Percentiles rank a stretch among this genome's conserved stretches.
Conservation (phyloP, 2,797 vertebrate species). For the Melanotaenia pygmaea region DNA sequence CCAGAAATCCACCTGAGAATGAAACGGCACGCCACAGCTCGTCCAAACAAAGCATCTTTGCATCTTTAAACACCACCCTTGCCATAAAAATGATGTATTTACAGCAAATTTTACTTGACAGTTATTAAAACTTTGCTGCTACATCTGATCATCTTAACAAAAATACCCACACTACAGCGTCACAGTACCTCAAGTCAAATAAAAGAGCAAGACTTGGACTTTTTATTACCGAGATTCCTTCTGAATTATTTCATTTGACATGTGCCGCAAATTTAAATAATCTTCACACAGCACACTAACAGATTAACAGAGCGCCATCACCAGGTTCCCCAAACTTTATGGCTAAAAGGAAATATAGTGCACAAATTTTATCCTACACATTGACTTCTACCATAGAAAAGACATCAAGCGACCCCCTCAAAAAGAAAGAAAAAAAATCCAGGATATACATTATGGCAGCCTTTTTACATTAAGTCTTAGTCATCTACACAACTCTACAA, state of each 20-base stretch:
- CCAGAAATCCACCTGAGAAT: constrained; percentile 97
- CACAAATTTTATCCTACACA: constrained; percentile 73
- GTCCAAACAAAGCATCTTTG: constrained; percentile 89
- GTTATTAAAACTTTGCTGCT: constrained; percentile 92
- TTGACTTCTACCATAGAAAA: constrained; percentile 68
- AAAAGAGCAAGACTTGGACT: constrained; percentile 44
- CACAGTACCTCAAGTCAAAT: constrained; percentile 80
- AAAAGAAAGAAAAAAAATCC: constrained; percentile 28
- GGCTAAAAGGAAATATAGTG: constrained; percentile 76
- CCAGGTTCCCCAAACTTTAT: constrained; percentile 60
- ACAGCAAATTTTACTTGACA: constrained; percentile 95
- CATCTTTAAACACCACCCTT: constrained; percentile 94
- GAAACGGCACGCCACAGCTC: constrained; percentile 92
- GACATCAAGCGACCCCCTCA: constrained; percentile 45
- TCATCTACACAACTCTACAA: constrained; percentile 64
- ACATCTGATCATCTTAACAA: constrained; percentile 82
- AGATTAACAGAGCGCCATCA: constrained; percentile 70
- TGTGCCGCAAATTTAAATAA: constrained; percentile 56
- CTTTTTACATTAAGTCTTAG: constrained; percentile 60
- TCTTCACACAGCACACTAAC: constrained; percentile 73
- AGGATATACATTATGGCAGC: constrained; percentile 73
- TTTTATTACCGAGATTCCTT: constrained; percentile 44
- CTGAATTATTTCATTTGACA: constrained; percentile 62
- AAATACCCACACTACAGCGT: constrained; percentile 92
- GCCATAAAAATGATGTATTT: constrained; percentile 81